Base-by-base conservation (phyloP, 37 sponge, comb jelly and placozoan genomes). In the Bolinopsis microptera region DNA sequence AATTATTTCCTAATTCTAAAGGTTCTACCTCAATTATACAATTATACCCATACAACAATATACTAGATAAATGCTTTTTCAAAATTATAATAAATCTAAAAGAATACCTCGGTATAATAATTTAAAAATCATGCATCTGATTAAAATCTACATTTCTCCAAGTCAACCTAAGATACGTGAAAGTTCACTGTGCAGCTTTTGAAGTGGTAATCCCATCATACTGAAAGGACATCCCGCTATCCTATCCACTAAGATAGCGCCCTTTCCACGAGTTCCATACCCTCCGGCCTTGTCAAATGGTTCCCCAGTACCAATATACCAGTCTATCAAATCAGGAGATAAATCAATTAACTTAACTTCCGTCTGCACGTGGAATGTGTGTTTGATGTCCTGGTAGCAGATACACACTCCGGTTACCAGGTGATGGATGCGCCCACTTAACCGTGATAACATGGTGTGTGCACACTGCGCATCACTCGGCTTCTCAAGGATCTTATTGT, bases 371-470 rank as follows among this genome's bases (percentile, higher is more conserved):
- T 86, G 90, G 30, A 86, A 86, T 39, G 90, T 86, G 24, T 24
- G 36, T 38, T 86, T 13, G 28, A 0, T 28, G 0, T 86, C 90
- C 41, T 23, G 1, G 90, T 41, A 40, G 39, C 90, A 86, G 0
- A 86, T 16, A 86, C 90, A 86, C 90, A 86, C 90, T 27, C 90
- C 90, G 8, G 90, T 86, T 3, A 86, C 48, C 26, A 86, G 48
- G 28, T 18, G 25, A 41, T 86, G 90, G 0, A 38, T 40, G 1
- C 61, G 25, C 1, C 90, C 90, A 40, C 90, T 86, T 18, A 86
- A 30, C 32, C 1, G 21, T 24, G 25, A n/a, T 38, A 86, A 86
- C 90, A 86, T 86, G 67, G 24, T 28, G 23, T n/a, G 26, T 25
- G 90, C 90, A 41, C 68, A 41, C 24, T 38, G n/a, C 61, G 24